Evolutionary conservation across 2,888 invertebrate species (phyloP).

Genomic region (Monopis laevigella): DNA sequence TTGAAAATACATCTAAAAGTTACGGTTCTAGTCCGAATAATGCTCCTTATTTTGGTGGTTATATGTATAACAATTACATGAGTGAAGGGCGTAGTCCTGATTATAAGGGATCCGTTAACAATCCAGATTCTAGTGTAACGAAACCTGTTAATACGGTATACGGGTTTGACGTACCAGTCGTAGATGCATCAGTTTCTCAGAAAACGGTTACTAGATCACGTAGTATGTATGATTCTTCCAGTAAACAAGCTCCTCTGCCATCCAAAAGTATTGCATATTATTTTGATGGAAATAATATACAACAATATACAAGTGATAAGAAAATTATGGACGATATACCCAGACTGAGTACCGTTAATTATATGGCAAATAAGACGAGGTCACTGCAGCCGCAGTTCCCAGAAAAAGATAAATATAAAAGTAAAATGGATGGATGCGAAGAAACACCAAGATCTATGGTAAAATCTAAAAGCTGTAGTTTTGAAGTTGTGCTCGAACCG

Average conservation of each 20-base stretch:
- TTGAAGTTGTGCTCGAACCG: conserved; percentile 60
- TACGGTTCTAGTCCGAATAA: conserved; percentile 73
- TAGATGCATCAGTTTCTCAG: conserved; percentile 35
- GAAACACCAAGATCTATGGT: conserved; percentile 48
- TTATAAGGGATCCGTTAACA: conserved; percentile 1
- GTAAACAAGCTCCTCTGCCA: conserved; percentile 39
- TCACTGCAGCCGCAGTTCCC: conserved; percentile 52
- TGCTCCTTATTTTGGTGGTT: conserved; percentile 58
- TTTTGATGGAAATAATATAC: conserved; percentile 55
- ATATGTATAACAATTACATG: conserved; percentile 62
- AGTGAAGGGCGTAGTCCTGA: conserved; percentile 35
- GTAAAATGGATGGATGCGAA: conserved; percentile 55
- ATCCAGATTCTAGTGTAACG: conserved; percentile 14
- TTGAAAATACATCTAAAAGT: conserved; percentile 67
- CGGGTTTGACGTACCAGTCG: conserved; percentile 45
- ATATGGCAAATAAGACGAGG: conserved; percentile 57
- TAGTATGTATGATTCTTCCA: conserved; percentile 52
- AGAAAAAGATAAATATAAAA: conserved; percentile 51
- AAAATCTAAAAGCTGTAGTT: conserved; percentile 61
- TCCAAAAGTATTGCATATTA: conserved; percentile 61
- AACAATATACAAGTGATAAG: conserved; percentile 43
- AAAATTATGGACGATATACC: conserved; percentile 67
- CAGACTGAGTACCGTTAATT: conserved; percentile 62
- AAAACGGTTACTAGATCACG: conserved; percentile 56
- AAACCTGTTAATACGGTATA: conserved; percentile 42